These are phyloP conservation scores for Drosophila affinis DNA, from an alignment of 2,888 invertebrate genomes.

Conservation along the genomic window DNA sequence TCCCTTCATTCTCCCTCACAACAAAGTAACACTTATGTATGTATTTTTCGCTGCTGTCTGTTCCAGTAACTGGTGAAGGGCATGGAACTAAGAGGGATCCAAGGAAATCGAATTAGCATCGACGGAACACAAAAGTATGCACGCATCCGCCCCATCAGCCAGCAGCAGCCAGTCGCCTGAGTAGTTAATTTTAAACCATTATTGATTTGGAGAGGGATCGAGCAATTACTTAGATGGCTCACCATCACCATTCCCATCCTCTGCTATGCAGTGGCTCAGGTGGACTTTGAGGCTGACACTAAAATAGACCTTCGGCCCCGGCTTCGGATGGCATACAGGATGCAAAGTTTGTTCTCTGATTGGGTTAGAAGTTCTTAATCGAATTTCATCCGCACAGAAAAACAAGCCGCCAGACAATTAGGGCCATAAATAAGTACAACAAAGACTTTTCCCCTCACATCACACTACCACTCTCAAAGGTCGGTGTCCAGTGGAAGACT, in stretches of 20 bases:
- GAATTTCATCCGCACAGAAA: not conserved
- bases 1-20: not conserved
- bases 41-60: not conserved
- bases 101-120: slow-evolving; percentile 25
- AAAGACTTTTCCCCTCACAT: not conserved
- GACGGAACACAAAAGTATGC: slow-evolving; percentile 4
- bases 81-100: not conserved
- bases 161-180: not conserved
- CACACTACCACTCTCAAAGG: not conserved
- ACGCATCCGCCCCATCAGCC: slow-evolving; percentile 7
- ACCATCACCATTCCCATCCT: not conserved
- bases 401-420: slow-evolving; percentile 9
- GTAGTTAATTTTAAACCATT: slow-evolving; percentile 43
- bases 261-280: slow-evolving; percentile 9
- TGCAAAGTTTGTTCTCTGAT: not conserved
- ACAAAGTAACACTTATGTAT: slow-evolving; percentile 9
- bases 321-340: slow-evolving; percentile 5
- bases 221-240: not conserved
- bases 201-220: slow-evolving; percentile 37
- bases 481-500: not conserved
- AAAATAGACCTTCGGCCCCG: slow-evolving; percentile 14
- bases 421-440: not conserved
- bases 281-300: slow-evolving; percentile 7
- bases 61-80: not conserved
- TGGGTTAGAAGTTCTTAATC: not conserved